phyloP scores from a whole-genome alignment of 2,888 invertebrate species.

The Drosophila greeni region DNA sequence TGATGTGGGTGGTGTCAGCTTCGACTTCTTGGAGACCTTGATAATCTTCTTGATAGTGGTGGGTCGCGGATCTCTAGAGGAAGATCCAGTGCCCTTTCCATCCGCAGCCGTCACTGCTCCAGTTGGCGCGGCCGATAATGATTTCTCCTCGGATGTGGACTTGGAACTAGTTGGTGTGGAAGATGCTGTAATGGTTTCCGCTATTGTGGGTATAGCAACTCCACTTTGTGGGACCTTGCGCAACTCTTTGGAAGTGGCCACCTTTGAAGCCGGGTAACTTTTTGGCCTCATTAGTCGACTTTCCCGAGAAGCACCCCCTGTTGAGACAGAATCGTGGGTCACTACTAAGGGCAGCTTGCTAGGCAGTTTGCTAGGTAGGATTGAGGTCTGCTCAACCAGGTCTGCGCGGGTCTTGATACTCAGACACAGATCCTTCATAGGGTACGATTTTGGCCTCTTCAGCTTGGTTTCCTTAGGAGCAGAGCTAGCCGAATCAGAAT shows the following conservation, averaged over 20 bases:
- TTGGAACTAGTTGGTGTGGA: conserved; percentile 42
- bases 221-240: conserved; percentile 70
- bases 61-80: conserved; percentile 62
- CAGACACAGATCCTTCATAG: conserved; percentile 78
- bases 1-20: conserved; percentile 72
- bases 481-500: conserved; percentile 36
- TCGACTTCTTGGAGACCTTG: conserved; percentile 74
- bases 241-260: conserved; percentile 77
- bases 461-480: conserved; percentile 79
- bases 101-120: conserved; percentile 45
- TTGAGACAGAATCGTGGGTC: conserved; percentile 16
- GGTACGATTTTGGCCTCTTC: conserved; percentile 81
- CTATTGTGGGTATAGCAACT: conserved; percentile 57
- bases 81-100: conserved; percentile 53
- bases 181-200: conserved; percentile 32
- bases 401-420: conserved; percentile 46
- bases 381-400: conserved; percentile 33
- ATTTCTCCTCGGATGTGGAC: conserved; percentile 67
- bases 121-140: conserved; percentile 52
- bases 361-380: conserved; percentile 46
- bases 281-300: conserved; percentile 80
- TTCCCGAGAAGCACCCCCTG: conserved; percentile 52
- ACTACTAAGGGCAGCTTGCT: conserved; percentile 46
- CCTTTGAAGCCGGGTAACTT: conserved; percentile 81
- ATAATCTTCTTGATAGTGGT: conserved; percentile 60